A percentile compares a stretch with the other conserved stretches of the same genome.
Evolutionary conservation across 2,797 vertebrate species (phyloP).

Genomic region (Glossophaga mutica): DNA sequence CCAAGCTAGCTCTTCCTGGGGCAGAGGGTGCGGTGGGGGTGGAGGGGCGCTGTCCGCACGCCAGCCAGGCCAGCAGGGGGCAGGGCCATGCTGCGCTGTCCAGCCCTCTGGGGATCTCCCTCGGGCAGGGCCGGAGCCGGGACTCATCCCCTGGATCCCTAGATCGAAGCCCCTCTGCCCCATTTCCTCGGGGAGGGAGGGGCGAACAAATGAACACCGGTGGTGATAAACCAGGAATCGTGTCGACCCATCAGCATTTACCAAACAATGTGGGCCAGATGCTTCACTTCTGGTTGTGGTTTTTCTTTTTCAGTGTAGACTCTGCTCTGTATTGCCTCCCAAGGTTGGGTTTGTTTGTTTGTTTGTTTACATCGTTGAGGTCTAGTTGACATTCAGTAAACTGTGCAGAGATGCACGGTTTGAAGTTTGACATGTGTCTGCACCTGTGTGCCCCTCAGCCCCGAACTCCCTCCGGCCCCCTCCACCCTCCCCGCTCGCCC

Average conservation of each 20-base stretch:
- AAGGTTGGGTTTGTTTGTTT: neutral
- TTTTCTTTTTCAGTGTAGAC: neutral
- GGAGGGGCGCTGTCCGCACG: neutral
- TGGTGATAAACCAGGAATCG: neutral
- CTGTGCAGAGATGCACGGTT: neutral
- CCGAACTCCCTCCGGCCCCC: too few relatives aligned
- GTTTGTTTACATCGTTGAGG: neutral
- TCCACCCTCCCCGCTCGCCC: too few relatives aligned
- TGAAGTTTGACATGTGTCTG: neutral
- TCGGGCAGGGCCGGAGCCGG: rapidly evolving
- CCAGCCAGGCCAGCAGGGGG: neutral
- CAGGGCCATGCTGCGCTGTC: neutral
- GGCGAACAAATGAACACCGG: neutral
- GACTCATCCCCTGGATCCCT: neutral
- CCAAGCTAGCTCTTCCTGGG: neutral
- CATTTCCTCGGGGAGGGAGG: neutral
- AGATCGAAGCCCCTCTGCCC: neutral
- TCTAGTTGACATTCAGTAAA: neutral
- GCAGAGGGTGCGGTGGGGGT: neutral
- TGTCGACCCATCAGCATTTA: neutral
- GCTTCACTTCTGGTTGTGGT: neutral
- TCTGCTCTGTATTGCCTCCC: neutral
- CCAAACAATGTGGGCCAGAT: neutral
- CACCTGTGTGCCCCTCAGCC: too few relatives aligned
- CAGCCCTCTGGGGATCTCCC: neutral